A percentile compares a stretch with the other conserved stretches of the same genome.
phyloP scores from a whole-genome alignment of 2,113 vertebrate genomes.

The Rhinopomastus cyanomelas region DNA sequence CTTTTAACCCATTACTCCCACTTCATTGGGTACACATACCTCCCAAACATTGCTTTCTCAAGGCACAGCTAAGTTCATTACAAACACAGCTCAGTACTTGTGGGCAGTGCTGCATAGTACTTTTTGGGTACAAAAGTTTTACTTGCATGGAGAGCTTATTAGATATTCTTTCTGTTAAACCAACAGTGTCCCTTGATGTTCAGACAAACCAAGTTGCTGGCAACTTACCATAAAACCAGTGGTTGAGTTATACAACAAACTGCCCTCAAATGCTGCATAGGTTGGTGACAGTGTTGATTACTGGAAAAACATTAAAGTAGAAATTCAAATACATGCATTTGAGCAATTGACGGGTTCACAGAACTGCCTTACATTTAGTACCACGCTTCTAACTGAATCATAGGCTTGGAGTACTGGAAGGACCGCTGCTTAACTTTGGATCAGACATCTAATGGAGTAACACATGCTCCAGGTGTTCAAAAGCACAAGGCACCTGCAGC shows the following conservation, averaged over 20 bases:
- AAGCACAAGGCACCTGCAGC: neutral
- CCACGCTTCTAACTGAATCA: neutral
- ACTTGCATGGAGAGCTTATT: constrained; percentile 54
- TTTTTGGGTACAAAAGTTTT: constrained; percentile 47
- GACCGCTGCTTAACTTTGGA: neutral
- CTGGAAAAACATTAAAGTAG: neutral
- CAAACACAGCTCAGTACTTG: constrained; percentile 50
- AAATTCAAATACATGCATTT: neutral
- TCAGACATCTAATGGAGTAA: neutral
- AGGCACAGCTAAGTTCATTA: constrained; percentile 55
- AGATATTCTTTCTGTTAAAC: constrained; percentile 62
- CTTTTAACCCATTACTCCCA: constrained; percentile 58
- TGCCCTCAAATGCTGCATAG: constrained; percentile 3
- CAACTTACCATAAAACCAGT: constrained; percentile 20
- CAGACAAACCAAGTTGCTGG: constrained; percentile 43
- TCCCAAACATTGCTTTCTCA: constrained; percentile 56
- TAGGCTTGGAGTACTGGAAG: neutral
- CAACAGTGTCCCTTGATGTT: constrained; percentile 47
- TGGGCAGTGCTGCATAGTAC: neutral
- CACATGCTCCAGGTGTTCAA: neutral
- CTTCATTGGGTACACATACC: constrained; percentile 53
- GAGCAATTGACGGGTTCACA: neutral
- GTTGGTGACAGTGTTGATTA: neutral
- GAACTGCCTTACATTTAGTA: neutral
- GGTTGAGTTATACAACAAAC: neutral